Conservation (phyloP, 1,140 invertebrate genomes). For the Drosophila rhopaloa region DNA sequence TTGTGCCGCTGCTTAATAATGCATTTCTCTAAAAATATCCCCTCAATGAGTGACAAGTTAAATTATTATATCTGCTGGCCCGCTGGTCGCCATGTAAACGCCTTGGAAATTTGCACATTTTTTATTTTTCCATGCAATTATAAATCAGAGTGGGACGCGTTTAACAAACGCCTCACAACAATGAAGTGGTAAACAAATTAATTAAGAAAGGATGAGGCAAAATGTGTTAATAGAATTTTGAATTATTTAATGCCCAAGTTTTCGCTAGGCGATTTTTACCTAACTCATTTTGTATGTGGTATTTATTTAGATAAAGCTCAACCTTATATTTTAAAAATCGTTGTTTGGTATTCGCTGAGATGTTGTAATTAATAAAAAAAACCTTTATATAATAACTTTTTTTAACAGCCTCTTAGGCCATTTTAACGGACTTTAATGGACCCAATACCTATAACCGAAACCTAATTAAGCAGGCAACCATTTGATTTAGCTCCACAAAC, state of each 20-base stretch:
- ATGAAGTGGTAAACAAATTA: constrained; percentile 44
- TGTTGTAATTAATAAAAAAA: neutral
- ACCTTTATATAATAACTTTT: too few species aligned
- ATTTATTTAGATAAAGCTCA: too few species aligned
- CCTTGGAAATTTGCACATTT: constrained; percentile 30
- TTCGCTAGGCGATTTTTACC: neutral
- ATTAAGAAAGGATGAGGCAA: constrained; percentile 25
- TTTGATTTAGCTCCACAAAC: constrained; percentile 23
- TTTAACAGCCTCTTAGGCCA: constrained; percentile 1
- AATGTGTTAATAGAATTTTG: constrained; percentile 23
- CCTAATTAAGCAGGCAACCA: constrained; percentile 30
- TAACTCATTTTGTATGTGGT: too few species aligned
- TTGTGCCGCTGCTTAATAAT: constrained; percentile 38
- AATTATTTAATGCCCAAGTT: neutral
- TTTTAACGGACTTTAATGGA: constrained; percentile 1
- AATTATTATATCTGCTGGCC: constrained; percentile 48
- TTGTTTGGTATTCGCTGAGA: too few species aligned
- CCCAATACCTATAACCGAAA: neutral
- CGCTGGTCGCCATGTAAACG: constrained; percentile 32
- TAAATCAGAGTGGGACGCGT: constrained; percentile 13
- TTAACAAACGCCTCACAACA: constrained; percentile 17
- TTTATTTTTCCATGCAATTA: constrained; percentile 9
- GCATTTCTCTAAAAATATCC: constrained; percentile 44
- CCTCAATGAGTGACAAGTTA: constrained; percentile 45
- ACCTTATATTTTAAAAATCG: too few species aligned